Conservation (phyloP, 2,888 invertebrate genomes). For the Deilephila elpenor region DNA sequence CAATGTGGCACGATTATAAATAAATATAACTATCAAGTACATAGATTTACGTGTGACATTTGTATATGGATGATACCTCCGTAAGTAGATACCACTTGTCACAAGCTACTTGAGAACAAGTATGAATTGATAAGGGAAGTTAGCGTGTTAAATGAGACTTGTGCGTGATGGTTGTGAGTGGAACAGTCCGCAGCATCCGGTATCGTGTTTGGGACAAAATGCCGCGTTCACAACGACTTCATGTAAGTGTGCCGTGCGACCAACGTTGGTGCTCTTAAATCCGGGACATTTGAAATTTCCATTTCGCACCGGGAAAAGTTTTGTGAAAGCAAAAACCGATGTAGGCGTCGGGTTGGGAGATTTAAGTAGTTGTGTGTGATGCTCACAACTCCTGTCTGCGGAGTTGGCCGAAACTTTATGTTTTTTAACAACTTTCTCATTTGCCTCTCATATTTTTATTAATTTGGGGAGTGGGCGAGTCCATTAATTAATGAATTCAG, state of each 20-base stretch:
- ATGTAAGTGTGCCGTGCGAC: slow-evolving; percentile 51
- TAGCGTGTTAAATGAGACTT: neutral
- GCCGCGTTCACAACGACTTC: slow-evolving; percentile 44
- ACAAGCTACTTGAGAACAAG: neutral
- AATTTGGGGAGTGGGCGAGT: neutral
- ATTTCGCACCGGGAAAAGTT: slow-evolving; percentile 53
- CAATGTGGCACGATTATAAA: no score
- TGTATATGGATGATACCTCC: no score
- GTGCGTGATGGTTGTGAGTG: slow-evolving; percentile 1
- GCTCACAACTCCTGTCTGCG: neutral
- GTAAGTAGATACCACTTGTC: neutral
- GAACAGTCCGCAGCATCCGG: slow-evolving; percentile 41
- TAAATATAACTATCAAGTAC: no score
- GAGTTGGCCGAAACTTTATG: slow-evolving; percentile 21
- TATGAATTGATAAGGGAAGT: neutral
- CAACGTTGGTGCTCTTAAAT: slow-evolving; percentile 52
- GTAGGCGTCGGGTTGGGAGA: slow-evolving; percentile 41
- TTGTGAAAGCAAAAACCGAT: slow-evolving; percentile 50
- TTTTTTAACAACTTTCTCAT: neutral
- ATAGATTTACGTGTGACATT: no score
- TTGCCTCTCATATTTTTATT: neutral
- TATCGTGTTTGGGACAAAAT: slow-evolving; percentile 44
- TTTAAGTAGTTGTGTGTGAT: slow-evolving; percentile 15
- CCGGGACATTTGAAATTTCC: slow-evolving; percentile 57
- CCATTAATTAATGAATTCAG: neutral